These are phyloP conservation scores for Sinopyrophorus schimmeli DNA, from an alignment of 2,888 invertebrate species.

Conservation along the genomic window DNA sequence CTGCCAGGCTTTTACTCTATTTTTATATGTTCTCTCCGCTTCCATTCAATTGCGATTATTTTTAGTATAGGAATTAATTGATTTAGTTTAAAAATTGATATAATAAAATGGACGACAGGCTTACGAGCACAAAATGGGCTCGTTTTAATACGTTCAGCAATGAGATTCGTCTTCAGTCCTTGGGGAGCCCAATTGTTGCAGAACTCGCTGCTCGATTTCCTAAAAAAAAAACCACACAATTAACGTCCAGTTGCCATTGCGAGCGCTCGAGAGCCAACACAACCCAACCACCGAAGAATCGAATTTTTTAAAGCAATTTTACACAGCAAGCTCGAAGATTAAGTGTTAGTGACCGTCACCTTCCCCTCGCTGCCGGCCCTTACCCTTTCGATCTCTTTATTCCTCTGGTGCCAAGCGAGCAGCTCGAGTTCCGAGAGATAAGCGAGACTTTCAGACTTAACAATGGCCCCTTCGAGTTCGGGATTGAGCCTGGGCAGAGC, in stretches of 20 bases:
- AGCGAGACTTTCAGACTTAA: slow-evolving; percentile 59
- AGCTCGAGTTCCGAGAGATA: slow-evolving; percentile 58
- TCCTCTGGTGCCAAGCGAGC: slow-evolving; percentile 57
- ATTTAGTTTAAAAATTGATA: too few relatives aligned
- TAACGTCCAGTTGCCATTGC: too few relatives aligned
- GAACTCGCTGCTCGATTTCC: slow-evolving; percentile 57
- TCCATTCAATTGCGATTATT: neutral
- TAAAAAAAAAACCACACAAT: slow-evolving; percentile 37
- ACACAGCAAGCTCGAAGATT: too few relatives aligned
- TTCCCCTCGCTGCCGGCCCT: slow-evolving; percentile 45
- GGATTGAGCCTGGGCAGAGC: slow-evolving; percentile 53
- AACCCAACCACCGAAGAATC: too few relatives aligned
- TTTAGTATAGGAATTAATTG: neutral
- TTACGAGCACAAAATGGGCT: too few relatives aligned
- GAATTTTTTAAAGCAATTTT: too few relatives aligned
- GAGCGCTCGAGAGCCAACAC: too few relatives aligned
- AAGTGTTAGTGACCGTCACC: slow-evolving; percentile 33
- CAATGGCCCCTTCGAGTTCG: slow-evolving; percentile 57
- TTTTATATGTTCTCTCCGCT: slow-evolving; percentile 9
- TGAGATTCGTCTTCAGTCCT: slow-evolving; percentile 54
- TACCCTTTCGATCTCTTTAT: slow-evolving; percentile 59
- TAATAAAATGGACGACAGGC: too few relatives aligned
- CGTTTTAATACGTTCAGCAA: slow-evolving; percentile 42
- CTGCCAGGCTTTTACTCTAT: slow-evolving; percentile 42
- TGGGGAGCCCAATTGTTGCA: slow-evolving; percentile 54